phyloP scores from a whole-genome alignment of 2,888 invertebrate species.

The Nemotelus pantherinus region DNA sequence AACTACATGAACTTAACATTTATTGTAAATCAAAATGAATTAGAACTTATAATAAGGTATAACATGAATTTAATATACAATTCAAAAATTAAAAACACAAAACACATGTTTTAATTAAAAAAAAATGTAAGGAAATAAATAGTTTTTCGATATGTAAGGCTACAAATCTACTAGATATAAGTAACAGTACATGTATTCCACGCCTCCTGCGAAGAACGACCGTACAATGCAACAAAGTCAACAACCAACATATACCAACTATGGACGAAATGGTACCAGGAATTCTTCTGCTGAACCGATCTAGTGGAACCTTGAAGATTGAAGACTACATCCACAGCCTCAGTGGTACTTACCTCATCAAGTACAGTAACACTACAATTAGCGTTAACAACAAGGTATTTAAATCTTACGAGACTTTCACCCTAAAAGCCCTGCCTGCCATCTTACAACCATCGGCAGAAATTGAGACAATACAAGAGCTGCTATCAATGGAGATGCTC shows the following conservation, averaged over 20 bases:
- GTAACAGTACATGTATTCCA: constrained; percentile 48
- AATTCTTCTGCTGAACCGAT: constrained; percentile 49
- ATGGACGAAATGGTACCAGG: constrained; percentile 49
- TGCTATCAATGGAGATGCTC: constrained; percentile 46
- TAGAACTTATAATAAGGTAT: too few species aligned
- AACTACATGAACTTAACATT: too few species aligned
- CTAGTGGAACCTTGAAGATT: constrained; percentile 29
- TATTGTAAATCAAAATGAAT: too few species aligned
- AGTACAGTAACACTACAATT: constrained; percentile 44
- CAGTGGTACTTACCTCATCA: constrained; percentile 28
- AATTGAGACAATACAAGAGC: constrained; percentile 42
- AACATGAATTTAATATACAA: too few species aligned
- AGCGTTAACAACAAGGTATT: constrained; percentile 45
- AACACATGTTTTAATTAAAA: constrained; percentile 37
- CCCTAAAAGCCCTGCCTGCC: constrained; percentile 46
- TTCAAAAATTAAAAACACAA: background rate
- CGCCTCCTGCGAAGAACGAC: constrained; percentile 47
- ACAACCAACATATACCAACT: constrained; percentile 46
- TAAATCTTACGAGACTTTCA: constrained; percentile 33
- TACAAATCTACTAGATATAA: constrained; percentile 45
- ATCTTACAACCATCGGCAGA: constrained; percentile 46
- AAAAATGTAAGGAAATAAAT: constrained; percentile 45
- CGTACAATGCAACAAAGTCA: constrained; percentile 45
- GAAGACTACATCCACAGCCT: background rate
- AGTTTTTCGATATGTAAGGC: constrained; percentile 45